These are phyloP conservation scores for Drosophila silvestris DNA, from an alignment of 2,888 invertebrate species.

Conservation along the genomic window DNA sequence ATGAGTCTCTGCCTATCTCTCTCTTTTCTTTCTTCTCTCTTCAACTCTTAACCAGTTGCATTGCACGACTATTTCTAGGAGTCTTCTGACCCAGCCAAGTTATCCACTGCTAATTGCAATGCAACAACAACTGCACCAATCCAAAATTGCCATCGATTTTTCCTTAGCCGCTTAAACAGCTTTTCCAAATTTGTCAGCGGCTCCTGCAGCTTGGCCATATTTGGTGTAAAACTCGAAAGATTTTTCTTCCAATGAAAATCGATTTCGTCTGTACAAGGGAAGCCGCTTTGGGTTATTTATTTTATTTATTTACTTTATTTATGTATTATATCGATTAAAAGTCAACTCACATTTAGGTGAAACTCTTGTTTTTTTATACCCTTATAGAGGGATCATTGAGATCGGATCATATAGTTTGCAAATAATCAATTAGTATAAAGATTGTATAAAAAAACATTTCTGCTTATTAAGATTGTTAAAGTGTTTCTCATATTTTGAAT, in stretches of 20 bases:
- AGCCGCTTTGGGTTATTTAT: not conserved
- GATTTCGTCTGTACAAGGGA: constrained; percentile 1
- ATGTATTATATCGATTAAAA: not conserved
- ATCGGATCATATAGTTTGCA: not conserved
- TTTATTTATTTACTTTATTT: not conserved
- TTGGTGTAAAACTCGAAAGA: constrained; percentile 19
- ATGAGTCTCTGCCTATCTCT: constrained; percentile 3
- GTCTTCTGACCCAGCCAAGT: constrained; percentile 35
- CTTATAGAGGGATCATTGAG: not conserved
- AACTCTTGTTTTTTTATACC: not conserved
- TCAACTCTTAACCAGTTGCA: constrained; percentile 39
- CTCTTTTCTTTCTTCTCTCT: not conserved
- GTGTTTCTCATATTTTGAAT: not conserved
- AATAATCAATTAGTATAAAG: not conserved
- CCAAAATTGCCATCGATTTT: constrained; percentile 58
- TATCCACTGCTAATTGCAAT: constrained; percentile 57
- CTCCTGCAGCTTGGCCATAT: constrained; percentile 39
- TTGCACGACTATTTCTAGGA: constrained; percentile 65
- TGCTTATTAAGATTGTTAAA: not conserved
- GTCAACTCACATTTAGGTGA: not conserved
- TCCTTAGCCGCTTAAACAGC: constrained; percentile 46
- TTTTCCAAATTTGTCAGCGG: constrained; percentile 43
- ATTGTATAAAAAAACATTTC: not conserved
- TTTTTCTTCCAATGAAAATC: constrained; percentile 42
- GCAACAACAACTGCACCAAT: constrained; percentile 38